These are phyloP conservation scores for Sebastes jordani DNA, from an alignment of 2,797 vertebrate genomes.

Conservation along the genomic window DNA sequence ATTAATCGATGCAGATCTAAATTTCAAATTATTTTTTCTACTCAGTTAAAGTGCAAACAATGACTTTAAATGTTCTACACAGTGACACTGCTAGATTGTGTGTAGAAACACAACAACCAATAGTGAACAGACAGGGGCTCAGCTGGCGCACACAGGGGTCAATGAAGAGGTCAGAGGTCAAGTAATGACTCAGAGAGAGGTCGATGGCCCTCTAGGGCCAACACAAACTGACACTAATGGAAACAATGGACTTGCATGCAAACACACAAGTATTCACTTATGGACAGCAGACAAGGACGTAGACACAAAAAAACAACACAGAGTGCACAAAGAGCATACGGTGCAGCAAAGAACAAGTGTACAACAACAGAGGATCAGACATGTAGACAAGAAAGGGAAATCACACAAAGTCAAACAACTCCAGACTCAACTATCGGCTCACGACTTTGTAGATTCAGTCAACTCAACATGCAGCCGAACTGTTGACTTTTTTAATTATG, in stretches of 20 bases:
- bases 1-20: too few relatives aligned
- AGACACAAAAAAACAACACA: not conserved
- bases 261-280: not conserved
- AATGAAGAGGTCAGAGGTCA: slow-evolving; percentile 58
- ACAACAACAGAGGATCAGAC: not conserved
- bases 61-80: not conserved
- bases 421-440: not conserved
- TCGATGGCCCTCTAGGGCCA: slow-evolving; percentile 24
- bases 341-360: not conserved
- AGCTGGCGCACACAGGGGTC: slow-evolving; percentile 60
- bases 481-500: slow-evolving; percentile 22
- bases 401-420: not conserved
- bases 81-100: not conserved
- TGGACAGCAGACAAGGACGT: not conserved
- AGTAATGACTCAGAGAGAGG: slow-evolving; percentile 58
- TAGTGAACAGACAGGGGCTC: slow-evolving; percentile 33
- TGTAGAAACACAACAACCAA: not conserved
- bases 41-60: not conserved
- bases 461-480: not conserved
- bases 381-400: not conserved
- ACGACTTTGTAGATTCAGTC: not conserved
- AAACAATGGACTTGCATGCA: slow-evolving; percentile 20
- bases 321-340: not conserved
- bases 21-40: too few relatives aligned
- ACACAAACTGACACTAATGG: slow-evolving; percentile 28